Percentiles rank a stretch among this genome's conserved stretches.
Conservation (phyloP, 2,113 vertebrate species). For the Muntiacus reevesi region DNA sequence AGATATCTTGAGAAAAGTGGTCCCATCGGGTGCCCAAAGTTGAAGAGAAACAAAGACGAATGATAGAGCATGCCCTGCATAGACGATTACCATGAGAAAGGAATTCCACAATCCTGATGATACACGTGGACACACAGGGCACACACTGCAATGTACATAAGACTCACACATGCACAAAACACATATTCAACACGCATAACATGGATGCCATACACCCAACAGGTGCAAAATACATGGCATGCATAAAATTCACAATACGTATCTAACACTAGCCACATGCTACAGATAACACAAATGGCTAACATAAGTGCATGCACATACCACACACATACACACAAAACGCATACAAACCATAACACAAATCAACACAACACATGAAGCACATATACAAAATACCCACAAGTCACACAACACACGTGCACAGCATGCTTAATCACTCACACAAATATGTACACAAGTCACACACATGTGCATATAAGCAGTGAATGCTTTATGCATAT, state of each 20-base stretch:
- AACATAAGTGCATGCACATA: fast-evolving
- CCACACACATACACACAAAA: background rate
- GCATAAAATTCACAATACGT: background rate
- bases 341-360: background rate
- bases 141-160: background rate
- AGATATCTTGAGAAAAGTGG: background rate
- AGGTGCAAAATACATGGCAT: background rate
- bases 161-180: background rate
- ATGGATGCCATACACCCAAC: background rate
- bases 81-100: background rate
- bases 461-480: fast-evolving
- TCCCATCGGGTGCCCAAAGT: too few relatives aligned
- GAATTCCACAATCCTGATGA: background rate
- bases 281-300: background rate
- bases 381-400: background rate
- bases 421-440: background rate
- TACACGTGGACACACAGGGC: background rate
- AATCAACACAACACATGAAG: background rate
- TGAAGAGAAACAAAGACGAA: background rate
- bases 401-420: background rate
- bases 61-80: background rate
- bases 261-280: background rate
- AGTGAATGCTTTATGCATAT: background rate
- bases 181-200: too few relatives aligned
- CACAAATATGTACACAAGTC: background rate